Conservation (phyloP, 2,888 invertebrate genomes). For the Mesorhabditis spiculigera region DNA sequence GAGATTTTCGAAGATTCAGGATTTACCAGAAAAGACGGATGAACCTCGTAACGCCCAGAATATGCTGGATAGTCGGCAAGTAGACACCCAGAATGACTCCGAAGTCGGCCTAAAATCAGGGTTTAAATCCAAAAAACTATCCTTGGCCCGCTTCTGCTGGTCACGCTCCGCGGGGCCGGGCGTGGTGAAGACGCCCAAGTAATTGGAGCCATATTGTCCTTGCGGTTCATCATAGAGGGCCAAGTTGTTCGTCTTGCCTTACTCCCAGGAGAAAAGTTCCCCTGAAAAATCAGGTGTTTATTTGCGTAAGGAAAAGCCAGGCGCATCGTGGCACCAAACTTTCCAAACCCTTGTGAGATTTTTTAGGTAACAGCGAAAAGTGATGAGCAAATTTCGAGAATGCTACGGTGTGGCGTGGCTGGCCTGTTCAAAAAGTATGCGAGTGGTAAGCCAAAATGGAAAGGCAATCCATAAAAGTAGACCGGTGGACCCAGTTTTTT, state of each 20-base stretch:
- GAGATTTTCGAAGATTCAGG: not conserved
- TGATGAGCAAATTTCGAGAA: too few relatives aligned
- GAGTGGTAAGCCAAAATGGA: not conserved
- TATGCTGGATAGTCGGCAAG: slow-evolving; percentile 98
- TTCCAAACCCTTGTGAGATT: too few relatives aligned
- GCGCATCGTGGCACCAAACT: too few relatives aligned
- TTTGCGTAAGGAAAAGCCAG: not conserved
- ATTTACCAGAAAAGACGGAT: slow-evolving; percentile 87
- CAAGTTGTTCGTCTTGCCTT: slow-evolving; percentile 31
- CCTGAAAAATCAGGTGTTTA: slow-evolving; percentile 19
- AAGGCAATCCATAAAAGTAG: too few relatives aligned
- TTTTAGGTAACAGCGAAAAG: too few relatives aligned
- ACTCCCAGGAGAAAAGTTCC: slow-evolving; percentile 40
- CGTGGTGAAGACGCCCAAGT: slow-evolving; percentile 53
- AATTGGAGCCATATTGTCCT: slow-evolving; percentile 43
- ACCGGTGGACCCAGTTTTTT: too few relatives aligned
- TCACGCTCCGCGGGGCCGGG: slow-evolving; percentile 55
- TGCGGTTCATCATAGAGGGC: slow-evolving; percentile 54
- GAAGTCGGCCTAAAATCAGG: slow-evolving; percentile 75
- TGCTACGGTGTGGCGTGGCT: too few relatives aligned
- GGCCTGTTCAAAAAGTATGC: not conserved
- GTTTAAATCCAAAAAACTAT: not conserved
- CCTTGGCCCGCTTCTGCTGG: slow-evolving; percentile 38
- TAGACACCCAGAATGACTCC: slow-evolving; percentile 97
- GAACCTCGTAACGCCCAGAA: slow-evolving; percentile 97